These are phyloP conservation scores for Metopia argyrocephala DNA, from an alignment of 2,888 invertebrate species.

Conservation along the genomic window DNA sequence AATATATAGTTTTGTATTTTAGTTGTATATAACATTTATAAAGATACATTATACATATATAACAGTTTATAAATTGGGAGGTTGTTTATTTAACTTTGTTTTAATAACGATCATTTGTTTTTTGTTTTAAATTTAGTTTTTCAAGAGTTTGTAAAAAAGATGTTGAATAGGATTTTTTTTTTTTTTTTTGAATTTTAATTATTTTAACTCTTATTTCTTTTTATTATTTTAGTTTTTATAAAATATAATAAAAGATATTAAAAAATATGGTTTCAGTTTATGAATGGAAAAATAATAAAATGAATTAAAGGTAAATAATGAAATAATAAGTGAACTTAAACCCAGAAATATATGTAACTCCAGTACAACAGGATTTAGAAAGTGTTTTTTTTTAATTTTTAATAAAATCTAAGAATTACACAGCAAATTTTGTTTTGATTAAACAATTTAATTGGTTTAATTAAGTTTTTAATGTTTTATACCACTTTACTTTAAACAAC, in stretches of 20 bases:
- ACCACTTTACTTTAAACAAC: too few relatives aligned
- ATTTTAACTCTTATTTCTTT: not conserved
- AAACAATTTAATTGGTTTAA: too few relatives aligned
- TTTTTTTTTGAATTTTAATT: constrained; percentile 1
- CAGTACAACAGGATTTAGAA: too few relatives aligned
- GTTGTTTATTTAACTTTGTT: constrained; percentile 44
- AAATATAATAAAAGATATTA: constrained; percentile 24
- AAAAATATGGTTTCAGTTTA: too few relatives aligned
- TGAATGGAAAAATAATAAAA: too few relatives aligned
- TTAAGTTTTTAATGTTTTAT: too few relatives aligned
- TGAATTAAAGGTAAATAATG: too few relatives aligned
- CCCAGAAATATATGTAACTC: too few relatives aligned
- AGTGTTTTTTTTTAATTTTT: too few relatives aligned
- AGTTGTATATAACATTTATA: constrained; percentile 64
- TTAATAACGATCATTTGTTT: constrained; percentile 38
- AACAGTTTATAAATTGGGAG: constrained; percentile 64
- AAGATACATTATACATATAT: constrained; percentile 65
- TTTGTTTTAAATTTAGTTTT: constrained; percentile 20
- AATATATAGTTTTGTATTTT: constrained; percentile 57
- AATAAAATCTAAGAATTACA: too few relatives aligned
- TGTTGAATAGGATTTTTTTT: constrained; percentile 56
- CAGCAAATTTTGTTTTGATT: too few relatives aligned
- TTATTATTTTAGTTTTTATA: not conserved
- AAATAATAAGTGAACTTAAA: too few relatives aligned
- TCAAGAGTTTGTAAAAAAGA: constrained; percentile 58